Evolutionary conservation across 2,888 invertebrate genomes (phyloP).

Genomic region (Leptinotarsa peninsularis): DNA sequence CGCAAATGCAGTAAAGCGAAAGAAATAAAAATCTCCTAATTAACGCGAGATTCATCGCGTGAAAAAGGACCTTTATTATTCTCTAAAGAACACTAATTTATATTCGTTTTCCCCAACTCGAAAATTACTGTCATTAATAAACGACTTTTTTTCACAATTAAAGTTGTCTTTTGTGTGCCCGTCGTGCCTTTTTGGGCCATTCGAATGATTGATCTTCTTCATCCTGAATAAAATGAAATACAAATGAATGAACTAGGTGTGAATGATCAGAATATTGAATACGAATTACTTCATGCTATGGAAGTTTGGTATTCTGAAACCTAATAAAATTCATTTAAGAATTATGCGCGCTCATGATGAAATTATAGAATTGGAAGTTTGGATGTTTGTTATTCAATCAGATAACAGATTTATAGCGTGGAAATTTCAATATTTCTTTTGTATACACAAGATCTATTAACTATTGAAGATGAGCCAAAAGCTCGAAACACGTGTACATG

Average conservation of each 20-base stretch:
- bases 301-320: too few species aligned
- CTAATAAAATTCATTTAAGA: too few species aligned
- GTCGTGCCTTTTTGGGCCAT: conserved; percentile 21
- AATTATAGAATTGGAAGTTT: too few species aligned
- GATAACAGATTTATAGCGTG: too few species aligned
- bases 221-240: background rate
- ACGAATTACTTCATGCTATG: background rate
- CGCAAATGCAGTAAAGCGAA: background rate
- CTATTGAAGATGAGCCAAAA: too few species aligned
- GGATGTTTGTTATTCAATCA: too few species aligned
- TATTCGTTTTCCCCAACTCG: conserved; percentile 31
- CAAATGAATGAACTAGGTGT: background rate
- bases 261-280: background rate
- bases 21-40: conserved; percentile 20
- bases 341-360: too few species aligned
- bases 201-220: background rate
- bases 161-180: conserved; percentile 33
- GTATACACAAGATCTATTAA: too few species aligned
- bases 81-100: conserved; percentile 41
- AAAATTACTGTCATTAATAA: conserved; percentile 41
- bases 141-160: conserved; percentile 41
- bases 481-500: too few species aligned
- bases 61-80: conserved; percentile 36
- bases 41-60: conserved; percentile 38
- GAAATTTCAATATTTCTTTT: too few species aligned